Evolutionary conservation across 2,113 vertebrate species (phyloP), one percentile per base, ranked within the genome.

Genomic region (Propithecus coquereli): DNA sequence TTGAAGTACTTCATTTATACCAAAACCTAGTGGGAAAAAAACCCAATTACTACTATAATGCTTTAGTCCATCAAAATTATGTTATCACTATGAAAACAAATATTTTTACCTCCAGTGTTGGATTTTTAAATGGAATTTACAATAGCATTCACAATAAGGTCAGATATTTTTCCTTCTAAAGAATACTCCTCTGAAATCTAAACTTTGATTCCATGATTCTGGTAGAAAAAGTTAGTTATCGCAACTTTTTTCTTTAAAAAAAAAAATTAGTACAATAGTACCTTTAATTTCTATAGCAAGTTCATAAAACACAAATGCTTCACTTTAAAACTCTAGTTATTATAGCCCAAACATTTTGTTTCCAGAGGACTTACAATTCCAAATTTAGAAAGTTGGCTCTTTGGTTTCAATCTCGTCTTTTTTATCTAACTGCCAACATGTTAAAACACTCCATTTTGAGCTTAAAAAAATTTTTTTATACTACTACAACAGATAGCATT

Each of bases 21-120:
- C 23, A 90, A 97, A 91, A 88, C 17, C 47, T 45, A 93, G 45
- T 5, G 47, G 90, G 87, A 94, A 87, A 34, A 85, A 90, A 87
- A 81, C 61, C 61, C 11, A 63, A 94, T 73, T 27, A 74, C 7
- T 57, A 57, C 22, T 57, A 57, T 57, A 22, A 57, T 20, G 54
- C 20, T 57, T 57, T 57, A 57, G 20, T 57, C 54, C 54, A 57
- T 57, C 54, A 22, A 57, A 57, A 57, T 22, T 57, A 22, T 22
- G 54, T 57, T 57, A 57, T 57, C 54, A 57, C 54, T 57, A 22
- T 57, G 54, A 57, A 20, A 57, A 57, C 54, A 57, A 57, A 2
- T 22, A 57, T 57, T 57, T 57, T 57, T 57, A 57, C 20, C 54
- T 57, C 54, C 54, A 57, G 54, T 57, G 54, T 8, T 57, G 54